A percentile compares a stretch with the other conserved stretches of the same genome.
phyloP scores from a whole-genome alignment of 2,888 invertebrate genomes.

The Noctua fimbriata region DNA sequence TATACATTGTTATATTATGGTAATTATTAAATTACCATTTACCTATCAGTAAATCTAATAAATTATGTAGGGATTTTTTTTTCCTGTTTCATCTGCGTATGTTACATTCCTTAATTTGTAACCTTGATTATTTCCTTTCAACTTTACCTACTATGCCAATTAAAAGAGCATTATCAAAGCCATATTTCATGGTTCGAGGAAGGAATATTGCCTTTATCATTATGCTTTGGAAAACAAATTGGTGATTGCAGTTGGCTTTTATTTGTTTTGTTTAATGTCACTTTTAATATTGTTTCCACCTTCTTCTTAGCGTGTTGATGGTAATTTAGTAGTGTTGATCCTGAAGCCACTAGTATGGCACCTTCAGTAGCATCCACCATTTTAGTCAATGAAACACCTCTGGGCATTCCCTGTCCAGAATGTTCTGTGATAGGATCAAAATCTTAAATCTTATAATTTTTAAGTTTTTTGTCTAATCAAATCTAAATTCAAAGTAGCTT shows the following conservation, averaged over 20 bases:
- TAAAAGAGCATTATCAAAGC: neutral
- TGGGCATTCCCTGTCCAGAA: neutral
- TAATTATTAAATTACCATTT: neutral
- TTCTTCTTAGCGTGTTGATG: neutral
- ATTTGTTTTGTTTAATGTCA: no score
- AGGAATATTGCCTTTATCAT: neutral
- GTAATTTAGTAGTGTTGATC: neutral
- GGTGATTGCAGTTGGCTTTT: neutral
- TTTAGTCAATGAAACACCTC: neutral
- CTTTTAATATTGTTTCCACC: neutral
- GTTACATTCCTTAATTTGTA: constrained; percentile 22
- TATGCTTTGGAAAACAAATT: neutral
- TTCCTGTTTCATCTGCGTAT: neutral
- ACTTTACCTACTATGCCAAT: constrained; percentile 8
- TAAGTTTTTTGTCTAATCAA: neutral
- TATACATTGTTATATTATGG: no score
- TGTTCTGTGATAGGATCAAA: neutral
- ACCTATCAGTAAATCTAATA: neutral
- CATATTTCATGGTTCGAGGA: neutral
- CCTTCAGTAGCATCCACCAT: neutral
- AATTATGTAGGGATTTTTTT: neutral
- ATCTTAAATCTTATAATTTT: neutral
- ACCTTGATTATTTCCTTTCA: neutral
- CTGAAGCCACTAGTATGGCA: neutral
- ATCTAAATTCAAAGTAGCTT: neutral